phyloP scores from a whole-genome alignment of 2,113 vertebrate genomes.

The Alligator mississippiensis region DNA sequence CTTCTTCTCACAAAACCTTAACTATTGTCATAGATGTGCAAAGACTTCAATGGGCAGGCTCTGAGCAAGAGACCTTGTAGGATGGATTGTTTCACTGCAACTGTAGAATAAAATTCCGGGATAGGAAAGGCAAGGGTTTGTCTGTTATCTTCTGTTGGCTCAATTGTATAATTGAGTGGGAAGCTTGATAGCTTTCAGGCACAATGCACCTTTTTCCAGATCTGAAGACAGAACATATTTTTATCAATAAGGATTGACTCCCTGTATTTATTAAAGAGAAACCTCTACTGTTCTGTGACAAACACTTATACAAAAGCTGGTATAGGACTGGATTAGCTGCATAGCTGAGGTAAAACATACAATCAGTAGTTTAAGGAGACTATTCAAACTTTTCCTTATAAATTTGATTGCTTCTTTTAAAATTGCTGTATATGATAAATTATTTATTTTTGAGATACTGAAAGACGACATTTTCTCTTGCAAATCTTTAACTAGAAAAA shows the following conservation, averaged over 20 bases:
- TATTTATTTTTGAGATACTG: too few relatives aligned
- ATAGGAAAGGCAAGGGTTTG: not conserved
- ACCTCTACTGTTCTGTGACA: not conserved
- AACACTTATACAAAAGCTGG: fast-evolving
- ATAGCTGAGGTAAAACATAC: not conserved
- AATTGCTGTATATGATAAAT: too few relatives aligned
- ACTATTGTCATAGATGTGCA: not conserved
- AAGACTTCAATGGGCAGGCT: fast-evolving
- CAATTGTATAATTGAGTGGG: too few relatives aligned
- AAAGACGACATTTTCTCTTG: too few relatives aligned
- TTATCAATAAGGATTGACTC: not conserved
- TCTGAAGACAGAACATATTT: not conserved
- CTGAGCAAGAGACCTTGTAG: not conserved
- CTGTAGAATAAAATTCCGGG: not conserved
- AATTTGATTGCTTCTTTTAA: too few relatives aligned
- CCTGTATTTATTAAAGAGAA: not conserved
- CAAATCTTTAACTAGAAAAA: too few relatives aligned
- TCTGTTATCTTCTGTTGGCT: too few relatives aligned
- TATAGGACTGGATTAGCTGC: not conserved
- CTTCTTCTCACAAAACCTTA: not conserved
- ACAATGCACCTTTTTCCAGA: too few relatives aligned
- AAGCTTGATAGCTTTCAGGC: too few relatives aligned
- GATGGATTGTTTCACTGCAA: not conserved
- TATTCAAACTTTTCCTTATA: too few relatives aligned
- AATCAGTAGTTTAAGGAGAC: too few relatives aligned